These are phyloP conservation scores for Chelonus insularis DNA, from an alignment of 1,140 invertebrate genomes.

Conservation along the genomic window DNA sequence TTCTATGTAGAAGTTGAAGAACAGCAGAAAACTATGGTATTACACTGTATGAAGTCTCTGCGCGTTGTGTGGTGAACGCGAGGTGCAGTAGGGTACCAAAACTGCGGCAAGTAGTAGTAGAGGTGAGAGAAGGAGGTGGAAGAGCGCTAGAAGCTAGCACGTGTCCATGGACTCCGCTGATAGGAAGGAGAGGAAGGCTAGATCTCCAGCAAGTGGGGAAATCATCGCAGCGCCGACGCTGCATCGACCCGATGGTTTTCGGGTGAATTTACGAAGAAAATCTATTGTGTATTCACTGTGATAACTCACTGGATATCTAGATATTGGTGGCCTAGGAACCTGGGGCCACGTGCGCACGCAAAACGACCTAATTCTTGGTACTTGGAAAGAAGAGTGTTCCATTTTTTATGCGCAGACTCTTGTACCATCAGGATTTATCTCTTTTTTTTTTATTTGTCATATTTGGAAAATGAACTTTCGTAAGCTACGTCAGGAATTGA, in stretches of 20 bases:
- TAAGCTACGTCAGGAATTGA: too few relatives aligned
- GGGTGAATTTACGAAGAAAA: background rate
- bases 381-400: background rate
- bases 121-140: slow-evolving; percentile 15
- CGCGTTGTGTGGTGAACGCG: slow-evolving; percentile 39
- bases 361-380: background rate
- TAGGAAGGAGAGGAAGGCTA: background rate
- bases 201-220: slow-evolving; percentile 4
- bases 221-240: slow-evolving; percentile 44
- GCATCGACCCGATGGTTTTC: slow-evolving; percentile 43
- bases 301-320: background rate
- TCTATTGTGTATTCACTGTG: background rate
- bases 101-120: background rate
- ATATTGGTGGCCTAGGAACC: background rate
- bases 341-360: slow-evolving; percentile 14
- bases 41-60: slow-evolving; percentile 40
- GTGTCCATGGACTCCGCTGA: background rate
- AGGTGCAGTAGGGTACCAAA: slow-evolving; percentile 36
- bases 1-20: slow-evolving; percentile 19
- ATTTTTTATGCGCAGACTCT: background rate
- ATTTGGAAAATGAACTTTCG: too few relatives aligned
- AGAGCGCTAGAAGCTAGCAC: slow-evolving; percentile 1
- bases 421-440: background rate
- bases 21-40: background rate
- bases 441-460: background rate